A percentile compares a stretch with the other conserved stretches of the same genome.
phyloP scores from a whole-genome alignment of 2,888 invertebrate species.

The Drosophila multiciliata region DNA sequence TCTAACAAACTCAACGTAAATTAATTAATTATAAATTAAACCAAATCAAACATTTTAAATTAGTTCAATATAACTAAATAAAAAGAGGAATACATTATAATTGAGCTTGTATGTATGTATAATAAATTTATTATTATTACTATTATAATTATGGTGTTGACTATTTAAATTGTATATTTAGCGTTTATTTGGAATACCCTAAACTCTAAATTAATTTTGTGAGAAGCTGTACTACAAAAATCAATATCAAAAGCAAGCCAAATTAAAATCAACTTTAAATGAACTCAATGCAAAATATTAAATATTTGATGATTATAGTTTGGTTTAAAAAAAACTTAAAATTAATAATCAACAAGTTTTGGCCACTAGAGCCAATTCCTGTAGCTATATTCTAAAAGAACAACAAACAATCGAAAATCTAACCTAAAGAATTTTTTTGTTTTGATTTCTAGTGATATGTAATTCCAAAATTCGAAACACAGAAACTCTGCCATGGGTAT shows the following conservation, averaged over 20 bases:
- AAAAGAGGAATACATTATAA: constrained; percentile 36
- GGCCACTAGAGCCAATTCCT: constrained; percentile 60
- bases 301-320: constrained; percentile 33
- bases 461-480: constrained; percentile 59
- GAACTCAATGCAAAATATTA: constrained; percentile 45
- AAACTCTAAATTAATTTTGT: constrained; percentile 50
- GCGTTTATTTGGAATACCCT: constrained; percentile 58
- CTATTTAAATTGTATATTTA: constrained; percentile 57
- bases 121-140: constrained; percentile 65
- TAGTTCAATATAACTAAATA: constrained; percentile 57
- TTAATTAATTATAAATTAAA: constrained; percentile 70
- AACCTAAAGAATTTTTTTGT: constrained; percentile 48
- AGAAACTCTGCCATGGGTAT: constrained; percentile 70
- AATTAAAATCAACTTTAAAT: constrained; percentile 34
- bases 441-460: constrained; percentile 74
- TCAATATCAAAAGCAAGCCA: constrained; percentile 19
- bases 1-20: constrained; percentile 74
- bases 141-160: constrained; percentile 58
- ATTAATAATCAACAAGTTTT: constrained; percentile 45
- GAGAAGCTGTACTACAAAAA: constrained; percentile 22
- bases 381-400: constrained; percentile 76
- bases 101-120: constrained; percentile 76
- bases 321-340: constrained; percentile 43
- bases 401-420: constrained; percentile 36
- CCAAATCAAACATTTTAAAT: constrained; percentile 75